phyloP scores from a whole-genome alignment of 1,140 invertebrate genomes.

The Stenopsyche tienmushanensis region DNA sequence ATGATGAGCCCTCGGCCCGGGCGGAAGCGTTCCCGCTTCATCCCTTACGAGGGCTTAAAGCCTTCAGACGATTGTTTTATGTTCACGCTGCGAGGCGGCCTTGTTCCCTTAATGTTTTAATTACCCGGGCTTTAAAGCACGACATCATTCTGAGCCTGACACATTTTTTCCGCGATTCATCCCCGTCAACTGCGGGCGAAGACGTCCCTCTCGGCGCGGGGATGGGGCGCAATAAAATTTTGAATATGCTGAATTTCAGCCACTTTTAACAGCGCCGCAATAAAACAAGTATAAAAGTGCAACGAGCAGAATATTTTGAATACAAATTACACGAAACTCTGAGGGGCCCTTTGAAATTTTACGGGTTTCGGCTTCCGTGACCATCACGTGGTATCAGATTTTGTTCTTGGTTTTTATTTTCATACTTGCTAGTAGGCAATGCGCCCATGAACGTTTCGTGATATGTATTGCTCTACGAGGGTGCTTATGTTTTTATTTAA shows the following conservation, averaged over 20 bases:
- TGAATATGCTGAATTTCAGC: constrained; percentile 24
- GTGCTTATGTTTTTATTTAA: no score
- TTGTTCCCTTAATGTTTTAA: constrained; percentile 15
- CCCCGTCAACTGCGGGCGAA: neutral
- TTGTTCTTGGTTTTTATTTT: no score
- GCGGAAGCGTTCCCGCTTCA: no score
- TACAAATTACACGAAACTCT: constrained; percentile 23
- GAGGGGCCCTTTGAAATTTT: neutral
- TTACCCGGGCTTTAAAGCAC: neutral
- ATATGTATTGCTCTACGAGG: no score
- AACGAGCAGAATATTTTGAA: constrained; percentile 30
- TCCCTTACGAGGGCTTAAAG: no score
- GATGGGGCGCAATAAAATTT: constrained; percentile 27
- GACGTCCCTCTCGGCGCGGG: neutral
- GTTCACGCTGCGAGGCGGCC: no score
- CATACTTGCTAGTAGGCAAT: no score
- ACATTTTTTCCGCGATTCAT: constrained; percentile 7
- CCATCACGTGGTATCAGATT: no score
- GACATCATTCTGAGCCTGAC: neutral
- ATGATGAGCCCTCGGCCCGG: no score
- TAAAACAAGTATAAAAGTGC: constrained; percentile 25
- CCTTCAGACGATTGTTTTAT: no score
- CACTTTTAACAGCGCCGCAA: constrained; percentile 22
- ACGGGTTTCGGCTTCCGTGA: neutral
- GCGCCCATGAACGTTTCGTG: no score